Conservation (phyloP, 2,797 vertebrate species). For the Poeciliopsis infans region DNA sequence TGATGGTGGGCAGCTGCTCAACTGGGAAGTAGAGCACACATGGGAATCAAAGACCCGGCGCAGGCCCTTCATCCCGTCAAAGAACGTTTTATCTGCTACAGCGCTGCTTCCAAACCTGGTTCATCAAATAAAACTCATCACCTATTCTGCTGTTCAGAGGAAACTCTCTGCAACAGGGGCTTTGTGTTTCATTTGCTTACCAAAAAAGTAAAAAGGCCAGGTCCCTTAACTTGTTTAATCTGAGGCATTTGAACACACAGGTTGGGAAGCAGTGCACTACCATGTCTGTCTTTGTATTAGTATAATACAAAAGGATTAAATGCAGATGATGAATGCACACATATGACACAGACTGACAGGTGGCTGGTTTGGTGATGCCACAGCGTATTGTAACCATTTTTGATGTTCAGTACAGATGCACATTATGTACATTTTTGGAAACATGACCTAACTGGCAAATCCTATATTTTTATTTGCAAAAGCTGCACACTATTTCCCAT, state of each 20-base stretch:
- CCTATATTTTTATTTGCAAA: too few species aligned
- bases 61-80: conserved; percentile 3
- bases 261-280: conserved; percentile 28
- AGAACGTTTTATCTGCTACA: neutral
- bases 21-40: conserved; percentile 79
- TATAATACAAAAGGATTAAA: conserved; percentile 21
- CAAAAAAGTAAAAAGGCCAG: neutral
- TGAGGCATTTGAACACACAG: neutral
- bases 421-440: too few species aligned
- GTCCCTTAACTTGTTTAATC: neutral
- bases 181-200: neutral
- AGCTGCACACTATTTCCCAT: too few species aligned
- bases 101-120: conserved; percentile 38
- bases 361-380: neutral
- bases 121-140: neutral
- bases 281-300: neutral
- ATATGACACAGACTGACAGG: neutral
- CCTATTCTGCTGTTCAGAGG: neutral
- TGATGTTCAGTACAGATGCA: too few species aligned
- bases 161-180: neutral
- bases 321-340: neutral
- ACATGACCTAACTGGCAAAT: too few species aligned
- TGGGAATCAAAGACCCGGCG: conserved; percentile 27
- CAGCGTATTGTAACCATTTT: too few species aligned
- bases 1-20: conserved; percentile 93